phyloP scores from a whole-genome alignment of 2,888 invertebrate genomes.

The Neoscelio sp. region DNA sequence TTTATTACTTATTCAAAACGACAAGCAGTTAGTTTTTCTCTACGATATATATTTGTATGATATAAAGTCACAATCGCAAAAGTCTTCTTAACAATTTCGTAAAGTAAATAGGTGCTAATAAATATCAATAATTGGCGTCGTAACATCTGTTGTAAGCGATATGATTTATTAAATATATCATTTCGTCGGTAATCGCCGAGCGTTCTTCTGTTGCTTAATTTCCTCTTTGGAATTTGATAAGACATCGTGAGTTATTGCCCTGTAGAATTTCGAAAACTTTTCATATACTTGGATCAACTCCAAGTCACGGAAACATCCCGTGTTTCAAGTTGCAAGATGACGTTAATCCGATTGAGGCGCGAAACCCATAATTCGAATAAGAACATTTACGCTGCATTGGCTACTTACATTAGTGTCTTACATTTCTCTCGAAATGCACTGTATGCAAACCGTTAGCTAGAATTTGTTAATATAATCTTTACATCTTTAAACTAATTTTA shows the following conservation, averaged over 20 bases:
- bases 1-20: conserved; percentile 57
- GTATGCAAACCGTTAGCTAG: neutral
- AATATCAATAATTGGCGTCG: no score
- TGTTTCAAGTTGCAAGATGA: conserved; percentile 53
- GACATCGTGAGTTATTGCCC: conserved; percentile 25
- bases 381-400: conserved; percentile 59
- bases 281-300: conserved; percentile 52
- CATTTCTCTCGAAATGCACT: neutral
- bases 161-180: no score
- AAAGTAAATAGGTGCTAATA: no score
- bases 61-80: no score
- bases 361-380: conserved; percentile 68
- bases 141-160: no score
- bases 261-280: conserved; percentile 43
- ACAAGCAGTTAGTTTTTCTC: conserved; percentile 7
- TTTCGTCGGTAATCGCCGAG: conserved; percentile 22
- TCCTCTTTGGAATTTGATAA: conserved; percentile 38
- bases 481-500: neutral
- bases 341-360: conserved; percentile 67
- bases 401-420: conserved; percentile 13
- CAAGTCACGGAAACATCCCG: conserved; percentile 57
- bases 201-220: neutral
- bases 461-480: neutral
- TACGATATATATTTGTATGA: conserved; percentile 17
- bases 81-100: no score